These are phyloP conservation scores for Noctua pronuba DNA, from an alignment of 2,888 invertebrate species.

Conservation along the genomic window DNA sequence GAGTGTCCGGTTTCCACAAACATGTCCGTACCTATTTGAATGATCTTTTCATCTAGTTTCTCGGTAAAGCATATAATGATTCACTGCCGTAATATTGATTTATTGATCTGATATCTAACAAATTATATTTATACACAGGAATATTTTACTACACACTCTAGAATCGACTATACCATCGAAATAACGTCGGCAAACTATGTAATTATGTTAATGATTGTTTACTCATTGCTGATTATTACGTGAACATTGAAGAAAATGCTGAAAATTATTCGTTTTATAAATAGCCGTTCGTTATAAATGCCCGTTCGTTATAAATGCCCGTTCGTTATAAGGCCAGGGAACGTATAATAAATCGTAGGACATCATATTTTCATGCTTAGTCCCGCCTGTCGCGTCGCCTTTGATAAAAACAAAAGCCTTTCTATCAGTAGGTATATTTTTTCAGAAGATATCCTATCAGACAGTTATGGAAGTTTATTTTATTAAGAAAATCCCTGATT, in stretches of 20 bases:
- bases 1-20: background rate
- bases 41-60: background rate
- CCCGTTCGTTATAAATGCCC: no score
- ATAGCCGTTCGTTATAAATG: no score
- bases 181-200: background rate
- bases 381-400: background rate
- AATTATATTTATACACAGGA: background rate
- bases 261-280: background rate
- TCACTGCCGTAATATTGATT: background rate
- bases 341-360: background rate
- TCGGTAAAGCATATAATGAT: background rate
- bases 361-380: slow-evolving; percentile 17
- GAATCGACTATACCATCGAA: background rate
- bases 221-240: background rate
- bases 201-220: background rate
- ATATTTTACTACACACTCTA: background rate
- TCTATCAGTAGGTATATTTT: background rate
- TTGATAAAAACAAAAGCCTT: background rate
- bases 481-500: background rate
- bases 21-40: background rate
- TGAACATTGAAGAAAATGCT: background rate
- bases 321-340: background rate
- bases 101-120: background rate
- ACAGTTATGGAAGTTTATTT: background rate
- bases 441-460: background rate